phyloP scores from a whole-genome alignment of 1,140 invertebrate species.

The Riptortus pedestris region DNA sequence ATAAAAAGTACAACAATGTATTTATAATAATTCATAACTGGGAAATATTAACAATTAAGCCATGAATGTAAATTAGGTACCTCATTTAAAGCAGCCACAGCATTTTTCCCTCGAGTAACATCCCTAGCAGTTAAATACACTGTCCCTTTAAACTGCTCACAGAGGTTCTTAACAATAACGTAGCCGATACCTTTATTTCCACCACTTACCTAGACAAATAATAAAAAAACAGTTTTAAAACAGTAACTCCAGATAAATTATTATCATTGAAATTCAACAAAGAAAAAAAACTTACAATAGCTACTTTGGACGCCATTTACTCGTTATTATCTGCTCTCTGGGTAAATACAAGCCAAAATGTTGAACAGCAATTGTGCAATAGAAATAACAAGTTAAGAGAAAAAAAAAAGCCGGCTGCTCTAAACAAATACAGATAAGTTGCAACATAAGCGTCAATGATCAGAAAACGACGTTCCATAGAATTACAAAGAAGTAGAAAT shows the following conservation, averaged over 20 bases:
- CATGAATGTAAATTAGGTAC: too few relatives aligned
- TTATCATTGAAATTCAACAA: too few relatives aligned
- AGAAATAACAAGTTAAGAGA: too few relatives aligned
- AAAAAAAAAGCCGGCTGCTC: too few relatives aligned
- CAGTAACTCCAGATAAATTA: neutral
- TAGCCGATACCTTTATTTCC: slow-evolving; percentile 65
- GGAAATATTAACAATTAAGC: too few relatives aligned
- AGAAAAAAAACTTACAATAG: neutral
- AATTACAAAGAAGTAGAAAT: too few relatives aligned
- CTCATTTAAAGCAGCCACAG: slow-evolving; percentile 43
- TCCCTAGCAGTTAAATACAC: slow-evolving; percentile 50
- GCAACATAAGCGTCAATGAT: too few relatives aligned
- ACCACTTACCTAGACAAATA: slow-evolving; percentile 49
- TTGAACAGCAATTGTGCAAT: too few relatives aligned
- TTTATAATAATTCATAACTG: neutral
- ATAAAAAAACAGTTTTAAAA: neutral
- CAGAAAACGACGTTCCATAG: too few relatives aligned
- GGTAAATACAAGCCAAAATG: too few relatives aligned
- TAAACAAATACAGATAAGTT: too few relatives aligned
- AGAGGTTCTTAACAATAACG: slow-evolving; percentile 53
- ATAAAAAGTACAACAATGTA: neutral
- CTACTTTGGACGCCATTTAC: neutral
- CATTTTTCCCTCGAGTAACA: slow-evolving; percentile 41
- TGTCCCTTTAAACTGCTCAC: slow-evolving; percentile 46
- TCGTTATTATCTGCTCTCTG: too few relatives aligned